Percentiles rank a stretch among this genome's conserved stretches.
These are phyloP conservation scores for Muschampia plurimacula DNA, from an alignment of 2,888 invertebrate species.

Conservation along the genomic window DNA sequence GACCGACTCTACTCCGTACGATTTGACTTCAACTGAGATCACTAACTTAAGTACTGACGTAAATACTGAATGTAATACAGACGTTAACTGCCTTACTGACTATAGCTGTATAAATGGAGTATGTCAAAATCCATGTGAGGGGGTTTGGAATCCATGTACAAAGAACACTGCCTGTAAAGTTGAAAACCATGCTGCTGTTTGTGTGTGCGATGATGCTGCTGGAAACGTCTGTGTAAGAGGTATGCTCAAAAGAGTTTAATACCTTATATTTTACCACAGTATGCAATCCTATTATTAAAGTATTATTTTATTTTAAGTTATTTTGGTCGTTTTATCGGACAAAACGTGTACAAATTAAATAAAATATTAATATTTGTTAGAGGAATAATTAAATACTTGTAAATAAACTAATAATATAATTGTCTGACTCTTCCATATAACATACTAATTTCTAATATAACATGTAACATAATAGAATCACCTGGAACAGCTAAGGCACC, in stretches of 20 bases:
- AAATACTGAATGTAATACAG: conserved; percentile 82
- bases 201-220: conserved; percentile 87
- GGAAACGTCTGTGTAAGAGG: conserved; percentile 87
- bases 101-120: conserved; percentile 87
- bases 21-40: conserved; percentile 62
- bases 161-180: conserved; percentile 87
- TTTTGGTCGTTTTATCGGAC: conserved; percentile 76
- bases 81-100: conserved; percentile 87
- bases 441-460: conserved; percentile 70
- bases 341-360: conserved; percentile 59
- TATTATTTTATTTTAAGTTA: conserved; percentile 26
- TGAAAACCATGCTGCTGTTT: conserved; percentile 87
- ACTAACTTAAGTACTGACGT: conserved; percentile 53
- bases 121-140: conserved; percentile 88
- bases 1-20: conserved; percentile 69
- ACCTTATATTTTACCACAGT: conserved; percentile 30
- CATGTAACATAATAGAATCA: conserved; percentile 87
- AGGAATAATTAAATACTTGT: conserved; percentile 40
- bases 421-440: conserved; percentile 51
- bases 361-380: conserved; percentile 44
- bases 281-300: conserved; percentile 37
- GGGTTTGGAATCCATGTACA: conserved; percentile 81
- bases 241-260: conserved; percentile 72
- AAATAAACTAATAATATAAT: conserved; percentile 42
- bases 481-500: conserved; percentile 89